phyloP scores from a whole-genome alignment of 2,888 invertebrate genomes.

The Pecten maximus region DNA sequence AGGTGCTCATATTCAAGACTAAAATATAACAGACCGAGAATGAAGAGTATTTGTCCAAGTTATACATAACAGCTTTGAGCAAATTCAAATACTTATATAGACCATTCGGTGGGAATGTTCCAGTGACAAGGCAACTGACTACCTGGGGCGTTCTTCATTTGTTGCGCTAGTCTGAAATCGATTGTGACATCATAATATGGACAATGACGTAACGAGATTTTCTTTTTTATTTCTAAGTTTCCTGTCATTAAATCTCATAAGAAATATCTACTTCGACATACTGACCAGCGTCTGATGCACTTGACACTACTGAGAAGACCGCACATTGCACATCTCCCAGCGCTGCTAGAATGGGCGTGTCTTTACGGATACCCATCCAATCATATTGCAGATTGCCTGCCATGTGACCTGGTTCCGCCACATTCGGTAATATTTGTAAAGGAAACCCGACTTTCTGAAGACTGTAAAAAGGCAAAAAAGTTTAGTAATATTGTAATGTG shows the following conservation, averaged over 20 bases:
- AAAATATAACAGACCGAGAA: conserved; percentile 83
- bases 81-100: too few relatives aligned
- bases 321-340: conserved; percentile 93
- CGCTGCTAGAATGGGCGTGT: conserved; percentile 89
- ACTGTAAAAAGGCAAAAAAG: conserved; percentile 66
- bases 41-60: too few relatives aligned
- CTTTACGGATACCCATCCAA: conserved; percentile 90
- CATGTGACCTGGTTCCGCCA: conserved; percentile 85
- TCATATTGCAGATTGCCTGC: conserved; percentile 87
- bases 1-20: conserved; percentile 93
- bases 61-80: too few relatives aligned
- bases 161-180: too few relatives aligned
- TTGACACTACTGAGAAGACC: conserved; percentile 89
- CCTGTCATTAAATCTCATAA: too few relatives aligned
- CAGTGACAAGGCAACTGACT: too few relatives aligned
- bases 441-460: conserved; percentile 88
- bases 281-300: conserved; percentile 84
- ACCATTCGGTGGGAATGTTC: too few relatives aligned
- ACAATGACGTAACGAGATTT: too few relatives aligned
- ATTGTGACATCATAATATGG: too few relatives aligned
- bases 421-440: conserved; percentile 87
- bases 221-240: too few relatives aligned
- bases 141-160: too few relatives aligned
- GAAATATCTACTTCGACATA: not conserved
- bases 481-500: too few relatives aligned